phyloP scores from a whole-genome alignment of 2,797 vertebrate genomes.

The Manis pentadactyla region DNA sequence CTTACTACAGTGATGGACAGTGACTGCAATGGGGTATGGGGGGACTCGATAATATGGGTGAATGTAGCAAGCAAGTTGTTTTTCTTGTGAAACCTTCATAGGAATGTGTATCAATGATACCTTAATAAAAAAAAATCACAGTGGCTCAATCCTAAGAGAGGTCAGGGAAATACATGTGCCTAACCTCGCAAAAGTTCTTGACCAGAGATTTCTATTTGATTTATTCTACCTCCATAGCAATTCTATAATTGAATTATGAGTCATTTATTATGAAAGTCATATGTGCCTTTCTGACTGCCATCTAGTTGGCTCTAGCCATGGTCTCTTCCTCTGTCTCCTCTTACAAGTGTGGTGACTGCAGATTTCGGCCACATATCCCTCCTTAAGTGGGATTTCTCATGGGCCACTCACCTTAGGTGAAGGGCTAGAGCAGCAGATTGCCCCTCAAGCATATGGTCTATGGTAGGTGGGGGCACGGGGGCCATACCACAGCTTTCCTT shows the following conservation, averaged over 20 bases:
- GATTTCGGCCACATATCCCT: constrained; percentile 53
- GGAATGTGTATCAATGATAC: too few relatives aligned
- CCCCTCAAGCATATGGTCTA: neutral
- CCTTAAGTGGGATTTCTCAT: constrained; percentile 55
- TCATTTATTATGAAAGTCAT: constrained; percentile 80
- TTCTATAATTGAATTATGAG: constrained; percentile 81
- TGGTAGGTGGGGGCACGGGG: neutral
- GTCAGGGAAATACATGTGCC: constrained; percentile 69
- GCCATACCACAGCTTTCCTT: neutral
- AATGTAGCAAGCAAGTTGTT: too few relatives aligned
- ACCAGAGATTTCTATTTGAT: constrained; percentile 82
- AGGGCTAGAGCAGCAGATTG: neutral
- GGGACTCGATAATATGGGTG: too few relatives aligned
- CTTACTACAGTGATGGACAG: too few relatives aligned
- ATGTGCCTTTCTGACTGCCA: constrained; percentile 79
- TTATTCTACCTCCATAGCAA: constrained; percentile 83
- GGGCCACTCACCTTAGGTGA: neutral
- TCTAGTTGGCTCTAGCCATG: constrained; percentile 10
- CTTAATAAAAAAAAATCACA: constrained; percentile 58
- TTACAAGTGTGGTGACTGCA: constrained; percentile 60
- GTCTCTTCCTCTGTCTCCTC: constrained; percentile 69
- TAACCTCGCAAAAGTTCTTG: constrained; percentile 78
- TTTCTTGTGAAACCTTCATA: too few relatives aligned
- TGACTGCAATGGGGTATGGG: too few relatives aligned
- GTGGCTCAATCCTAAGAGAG: neutral